Conservation (phyloP, 2,888 invertebrate genomes). For the Synergus umbraculus region DNA sequence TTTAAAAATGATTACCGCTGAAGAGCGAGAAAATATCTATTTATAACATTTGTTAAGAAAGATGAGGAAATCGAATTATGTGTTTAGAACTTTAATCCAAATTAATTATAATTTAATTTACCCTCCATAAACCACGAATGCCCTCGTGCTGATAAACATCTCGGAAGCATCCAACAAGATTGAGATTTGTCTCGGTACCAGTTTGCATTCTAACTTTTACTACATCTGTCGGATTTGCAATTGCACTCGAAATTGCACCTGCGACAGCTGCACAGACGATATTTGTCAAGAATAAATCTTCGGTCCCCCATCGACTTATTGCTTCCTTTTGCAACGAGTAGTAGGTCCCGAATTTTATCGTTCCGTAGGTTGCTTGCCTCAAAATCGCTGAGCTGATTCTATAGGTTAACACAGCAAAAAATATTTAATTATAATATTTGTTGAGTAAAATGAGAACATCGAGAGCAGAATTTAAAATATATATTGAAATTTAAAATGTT, state of each 20-base stretch:
- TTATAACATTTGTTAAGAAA: too few relatives aligned
- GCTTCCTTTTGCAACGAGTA: slow-evolving; percentile 89
- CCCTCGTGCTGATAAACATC: slow-evolving; percentile 93
- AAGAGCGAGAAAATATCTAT: too few relatives aligned
- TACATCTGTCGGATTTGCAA: slow-evolving; percentile 97
- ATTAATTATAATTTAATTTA: slow-evolving; percentile 71
- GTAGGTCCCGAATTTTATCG: slow-evolving; percentile 97
- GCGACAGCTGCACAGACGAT: slow-evolving; percentile 90
- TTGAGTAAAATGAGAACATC: too few relatives aligned
- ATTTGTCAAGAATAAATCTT: slow-evolving; percentile 79
- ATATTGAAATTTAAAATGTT: neutral
- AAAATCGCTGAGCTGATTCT: slow-evolving; percentile 96
- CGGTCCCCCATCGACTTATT: slow-evolving; percentile 74
- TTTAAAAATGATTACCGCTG: too few relatives aligned
- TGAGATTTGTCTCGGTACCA: slow-evolving; percentile 74
- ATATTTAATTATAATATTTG: too few relatives aligned
- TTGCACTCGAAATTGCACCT: slow-evolving; percentile 94
- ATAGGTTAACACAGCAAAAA: slow-evolving; percentile 53
- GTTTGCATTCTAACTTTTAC: slow-evolving; percentile 96
- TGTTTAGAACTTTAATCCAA: neutral
- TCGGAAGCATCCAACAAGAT: slow-evolving; percentile 86
- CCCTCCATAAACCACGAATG: slow-evolving; percentile 90
- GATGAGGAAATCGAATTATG: neutral
- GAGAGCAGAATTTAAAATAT: too few relatives aligned
- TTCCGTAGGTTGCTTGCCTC: slow-evolving; percentile 96